Evolutionary conservation across 2,113 vertebrate species (phyloP).

Genomic region (Chionomys nivalis): DNA sequence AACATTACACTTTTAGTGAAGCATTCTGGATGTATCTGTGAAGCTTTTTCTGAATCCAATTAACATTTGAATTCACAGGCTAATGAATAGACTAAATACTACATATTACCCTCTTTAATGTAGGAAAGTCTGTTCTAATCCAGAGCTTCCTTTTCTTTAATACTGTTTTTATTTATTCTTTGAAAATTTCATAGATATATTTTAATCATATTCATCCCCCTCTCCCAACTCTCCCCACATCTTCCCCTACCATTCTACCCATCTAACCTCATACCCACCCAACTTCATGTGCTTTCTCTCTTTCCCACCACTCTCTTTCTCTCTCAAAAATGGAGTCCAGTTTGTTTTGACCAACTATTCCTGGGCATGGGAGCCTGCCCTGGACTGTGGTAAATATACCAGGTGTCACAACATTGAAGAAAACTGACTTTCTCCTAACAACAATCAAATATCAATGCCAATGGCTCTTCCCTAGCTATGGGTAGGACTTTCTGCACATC

Average conservation of each 20-base stretch:
- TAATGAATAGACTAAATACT: background rate
- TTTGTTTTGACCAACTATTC: background rate
- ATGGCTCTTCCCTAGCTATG: background rate
- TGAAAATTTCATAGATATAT: background rate
- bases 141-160: background rate
- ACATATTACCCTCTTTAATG: background rate
- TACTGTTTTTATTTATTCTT: background rate
- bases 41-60: background rate
- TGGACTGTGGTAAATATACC: background rate
- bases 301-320: background rate
- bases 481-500: background rate
- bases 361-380: background rate
- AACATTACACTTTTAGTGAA: constrained; percentile 2
- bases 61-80: background rate
- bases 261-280: background rate
- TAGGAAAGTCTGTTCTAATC: background rate
- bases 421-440: background rate
- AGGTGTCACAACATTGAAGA: background rate
- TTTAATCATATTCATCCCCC: background rate
- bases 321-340: background rate
- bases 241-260: background rate
- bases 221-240: background rate
- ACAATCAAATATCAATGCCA: background rate
- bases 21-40: constrained; percentile 24
- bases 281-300: background rate